Conservation (phyloP, 2,797 vertebrate genomes). For the Anguilla anguilla region DNA sequence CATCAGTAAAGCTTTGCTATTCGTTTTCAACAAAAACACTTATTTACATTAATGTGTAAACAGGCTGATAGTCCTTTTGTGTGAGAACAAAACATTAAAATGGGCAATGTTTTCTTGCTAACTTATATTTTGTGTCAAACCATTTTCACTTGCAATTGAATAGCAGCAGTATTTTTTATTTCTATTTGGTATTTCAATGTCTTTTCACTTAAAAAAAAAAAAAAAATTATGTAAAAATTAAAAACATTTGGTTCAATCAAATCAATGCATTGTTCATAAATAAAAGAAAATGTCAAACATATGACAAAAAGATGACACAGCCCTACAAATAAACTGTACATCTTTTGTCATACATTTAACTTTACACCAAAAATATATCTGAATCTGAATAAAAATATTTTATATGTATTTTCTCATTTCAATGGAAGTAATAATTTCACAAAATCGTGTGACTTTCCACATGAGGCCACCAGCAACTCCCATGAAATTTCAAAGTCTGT, state of each 20-base stretch:
- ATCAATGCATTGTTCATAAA: background rate
- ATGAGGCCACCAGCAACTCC: conserved; percentile 29
- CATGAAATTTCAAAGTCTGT: conserved; percentile 34
- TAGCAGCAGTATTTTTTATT: background rate
- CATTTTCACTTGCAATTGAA: background rate
- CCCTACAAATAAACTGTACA: background rate
- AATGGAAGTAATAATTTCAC: background rate
- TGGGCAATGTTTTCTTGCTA: background rate
- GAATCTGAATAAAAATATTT: background rate
- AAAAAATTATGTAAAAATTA: background rate
- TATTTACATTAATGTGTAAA: background rate
- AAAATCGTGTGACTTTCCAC: background rate
- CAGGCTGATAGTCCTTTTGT: background rate
- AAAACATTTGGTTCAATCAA: background rate
- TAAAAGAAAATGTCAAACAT: background rate
- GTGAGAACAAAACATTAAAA: background rate
- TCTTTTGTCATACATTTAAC: background rate
- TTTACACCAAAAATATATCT: background rate
- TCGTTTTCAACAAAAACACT: background rate
- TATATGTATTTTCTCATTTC: background rate
- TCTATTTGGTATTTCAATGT: background rate
- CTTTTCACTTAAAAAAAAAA: background rate
- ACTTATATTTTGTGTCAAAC: background rate
- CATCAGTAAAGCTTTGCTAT: background rate
- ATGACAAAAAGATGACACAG: background rate